Evolutionary conservation across 2,113 vertebrate species (phyloP), one percentile per base, ranked within the genome.

Genomic region (Macrotus californicus): DNA sequence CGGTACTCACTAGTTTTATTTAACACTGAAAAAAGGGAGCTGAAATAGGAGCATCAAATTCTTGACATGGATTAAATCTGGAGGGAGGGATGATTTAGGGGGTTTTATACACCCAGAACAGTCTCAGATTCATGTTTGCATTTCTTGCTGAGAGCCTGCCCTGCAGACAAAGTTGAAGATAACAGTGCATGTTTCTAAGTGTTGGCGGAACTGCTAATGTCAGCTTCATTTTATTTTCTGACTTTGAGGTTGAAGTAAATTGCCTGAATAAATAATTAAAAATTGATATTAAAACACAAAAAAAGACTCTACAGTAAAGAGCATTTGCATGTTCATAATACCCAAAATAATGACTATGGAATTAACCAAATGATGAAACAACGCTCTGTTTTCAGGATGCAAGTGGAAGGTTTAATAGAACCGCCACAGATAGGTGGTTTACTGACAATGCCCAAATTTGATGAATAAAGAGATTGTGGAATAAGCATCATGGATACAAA

Each of bases 71-170:
- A 97, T 98, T 98, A 98, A 98, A 67, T 98, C 98, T 98, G 98
- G 98, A 98, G 98, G 97, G 98, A 98, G 98, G 98, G 98, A 98
- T 98, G 98, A 98, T 97, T 98, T 98, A 98, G 98, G 98, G 98
- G 98, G 84, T 79, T 98, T 99, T 98, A 98, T 98, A 98, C 98
- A 98, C 98, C 98, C 98, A 94, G 98, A 98, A 98, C 98, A 98
- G 97, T 99, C 99, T 98, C 98, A 97, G 98, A 98, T 98, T 99
- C 99, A 98, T 98, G 98, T 98, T 98, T 99, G 98, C 98, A 98
- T 98, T 98, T 99, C 98, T 98, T 98, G 98, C 98, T 98, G 97
- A 98, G 98, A 98, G 98, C 98, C 98, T 98, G 98, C 98, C 98
- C 98, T 98, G 98, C 98, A 98, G 98, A 98, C 97, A 98, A 98